Percentiles rank a stretch among this genome's conserved stretches.
Evolutionary conservation across 1,140 invertebrate species (phyloP).

Genomic region (Acromyrmex heyeri): DNA sequence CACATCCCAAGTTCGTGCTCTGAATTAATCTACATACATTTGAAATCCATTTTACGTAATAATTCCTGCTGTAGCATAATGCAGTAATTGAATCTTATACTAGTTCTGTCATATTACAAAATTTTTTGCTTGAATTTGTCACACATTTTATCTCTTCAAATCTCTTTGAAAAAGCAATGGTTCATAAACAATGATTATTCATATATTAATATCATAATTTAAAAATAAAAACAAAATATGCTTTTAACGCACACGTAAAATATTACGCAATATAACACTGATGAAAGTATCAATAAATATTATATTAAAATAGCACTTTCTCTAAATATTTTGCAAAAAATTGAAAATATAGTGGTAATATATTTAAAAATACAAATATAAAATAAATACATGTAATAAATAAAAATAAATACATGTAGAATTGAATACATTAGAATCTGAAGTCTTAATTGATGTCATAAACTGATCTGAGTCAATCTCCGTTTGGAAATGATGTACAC

Average conservation of each 20-base stretch:
- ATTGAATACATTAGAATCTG: conserved; percentile 67
- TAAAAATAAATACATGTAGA: conserved; percentile 12
- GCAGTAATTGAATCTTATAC: conserved; percentile 13
- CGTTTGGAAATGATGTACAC: conserved; percentile 78
- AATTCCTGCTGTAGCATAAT: conserved; percentile 11
- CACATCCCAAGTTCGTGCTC: conserved; percentile 38
- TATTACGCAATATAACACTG: not conserved
- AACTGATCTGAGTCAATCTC: conserved; percentile 76
- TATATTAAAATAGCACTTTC: not conserved
- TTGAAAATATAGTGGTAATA: not conserved
- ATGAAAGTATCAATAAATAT: conserved; percentile 10
- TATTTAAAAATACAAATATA: not conserved
- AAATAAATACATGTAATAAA: not conserved
- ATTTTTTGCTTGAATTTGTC: not conserved
- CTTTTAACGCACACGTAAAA: not conserved
- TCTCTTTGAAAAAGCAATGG: not conserved
- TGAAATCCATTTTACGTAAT: conserved; percentile 28
- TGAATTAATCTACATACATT: conserved; percentile 27
- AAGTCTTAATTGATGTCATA: conserved; percentile 74
- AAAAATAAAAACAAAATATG: conserved; percentile 16
- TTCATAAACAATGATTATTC: not conserved
- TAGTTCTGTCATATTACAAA: not conserved
- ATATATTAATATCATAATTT: not conserved
- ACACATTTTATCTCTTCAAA: not conserved
- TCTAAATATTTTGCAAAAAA: conserved; percentile 9